Conservation (phyloP, 2,113 vertebrate genomes). For the Physeter macrocephalus region DNA sequence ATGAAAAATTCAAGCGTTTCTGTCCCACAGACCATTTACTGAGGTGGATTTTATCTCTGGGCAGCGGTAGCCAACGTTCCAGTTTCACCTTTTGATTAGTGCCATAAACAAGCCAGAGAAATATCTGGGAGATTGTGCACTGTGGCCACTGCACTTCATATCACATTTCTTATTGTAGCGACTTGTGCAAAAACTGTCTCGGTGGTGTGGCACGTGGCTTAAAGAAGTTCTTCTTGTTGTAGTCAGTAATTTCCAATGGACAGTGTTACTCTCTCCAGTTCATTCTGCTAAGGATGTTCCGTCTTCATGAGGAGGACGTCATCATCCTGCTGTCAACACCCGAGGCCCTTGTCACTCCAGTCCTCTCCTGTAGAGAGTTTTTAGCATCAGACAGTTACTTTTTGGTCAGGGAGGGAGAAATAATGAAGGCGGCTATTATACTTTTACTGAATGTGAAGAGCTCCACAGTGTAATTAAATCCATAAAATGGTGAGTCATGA, state of each 20-base stretch:
- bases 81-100: background rate
- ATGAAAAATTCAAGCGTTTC: background rate
- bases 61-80: background rate
- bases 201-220: too few relatives aligned
- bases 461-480: constrained; percentile 4
- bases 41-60: background rate
- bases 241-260: background rate
- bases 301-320: background rate
- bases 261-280: background rate
- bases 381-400: background rate
- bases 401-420: background rate
- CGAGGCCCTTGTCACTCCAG: background rate
- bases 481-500: background rate
- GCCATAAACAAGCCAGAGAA: background rate
- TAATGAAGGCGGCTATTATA: constrained; percentile 41
- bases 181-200: background rate
- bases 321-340: background rate
- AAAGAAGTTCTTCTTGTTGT: background rate
- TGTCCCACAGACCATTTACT: background rate
- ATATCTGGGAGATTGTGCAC: background rate
- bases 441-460: background rate
- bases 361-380: background rate
- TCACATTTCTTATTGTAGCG: background rate
- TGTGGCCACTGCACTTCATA: background rate
- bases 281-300: background rate